Evolutionary conservation across 2,888 invertebrate species (phyloP).

Genomic region (Drepanosiphum platanoidis): DNA sequence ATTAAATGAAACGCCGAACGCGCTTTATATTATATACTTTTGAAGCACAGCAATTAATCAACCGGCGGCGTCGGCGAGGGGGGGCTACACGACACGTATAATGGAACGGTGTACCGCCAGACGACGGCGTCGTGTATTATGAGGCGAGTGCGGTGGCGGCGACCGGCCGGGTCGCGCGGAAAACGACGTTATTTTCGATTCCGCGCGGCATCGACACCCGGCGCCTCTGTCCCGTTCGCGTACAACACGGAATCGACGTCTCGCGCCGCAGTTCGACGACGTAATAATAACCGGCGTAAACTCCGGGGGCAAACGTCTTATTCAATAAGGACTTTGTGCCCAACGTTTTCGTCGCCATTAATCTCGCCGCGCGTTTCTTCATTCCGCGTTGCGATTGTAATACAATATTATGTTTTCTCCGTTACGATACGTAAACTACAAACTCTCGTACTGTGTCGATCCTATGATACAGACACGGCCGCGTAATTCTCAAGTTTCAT

Average conservation of each 20-base stretch:
- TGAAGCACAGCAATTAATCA: slow-evolving; percentile 44
- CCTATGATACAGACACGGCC: too few relatives aligned
- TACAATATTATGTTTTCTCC: too few relatives aligned
- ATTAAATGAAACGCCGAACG: slow-evolving; percentile 51
- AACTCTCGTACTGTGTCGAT: too few relatives aligned
- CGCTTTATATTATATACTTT: slow-evolving; percentile 7
- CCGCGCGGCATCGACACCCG: background rate
- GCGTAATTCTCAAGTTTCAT: too few relatives aligned
- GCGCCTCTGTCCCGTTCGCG: background rate
- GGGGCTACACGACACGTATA: background rate
- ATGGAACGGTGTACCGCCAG: background rate
- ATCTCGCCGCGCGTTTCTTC: too few relatives aligned
- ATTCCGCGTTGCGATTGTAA: too few relatives aligned
- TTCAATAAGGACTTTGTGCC: background rate
- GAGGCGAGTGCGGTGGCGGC: slow-evolving; percentile 4
- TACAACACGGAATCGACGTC: background rate
- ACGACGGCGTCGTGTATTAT: background rate
- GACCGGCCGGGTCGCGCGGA: background rate
- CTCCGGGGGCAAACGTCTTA: background rate
- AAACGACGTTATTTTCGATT: background rate
- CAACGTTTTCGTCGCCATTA: background rate
- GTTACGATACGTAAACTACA: too few relatives aligned
- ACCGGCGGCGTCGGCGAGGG: background rate
- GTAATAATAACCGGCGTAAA: background rate
- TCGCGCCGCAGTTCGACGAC: background rate